Conservation (phyloP, 1,140 invertebrate genomes). For the Sinonovacula constricta region DNA sequence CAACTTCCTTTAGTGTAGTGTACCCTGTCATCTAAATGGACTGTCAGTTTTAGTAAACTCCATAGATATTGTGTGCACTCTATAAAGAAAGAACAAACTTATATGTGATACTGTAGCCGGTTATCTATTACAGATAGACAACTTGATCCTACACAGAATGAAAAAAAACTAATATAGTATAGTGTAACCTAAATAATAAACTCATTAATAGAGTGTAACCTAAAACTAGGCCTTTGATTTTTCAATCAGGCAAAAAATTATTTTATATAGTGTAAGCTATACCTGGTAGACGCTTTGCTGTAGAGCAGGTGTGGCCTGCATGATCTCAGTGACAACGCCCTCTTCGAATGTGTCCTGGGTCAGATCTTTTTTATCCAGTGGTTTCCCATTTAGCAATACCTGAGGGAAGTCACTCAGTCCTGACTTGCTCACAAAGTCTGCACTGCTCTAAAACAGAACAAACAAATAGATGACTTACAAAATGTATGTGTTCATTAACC, state of each 20-base stretch:
- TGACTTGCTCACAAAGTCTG: slow-evolving; percentile 86
- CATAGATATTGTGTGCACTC: too few species aligned
- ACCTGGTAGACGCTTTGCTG: slow-evolving; percentile 87
- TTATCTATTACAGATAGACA: too few species aligned
- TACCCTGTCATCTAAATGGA: too few species aligned
- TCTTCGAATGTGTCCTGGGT: slow-evolving; percentile 88
- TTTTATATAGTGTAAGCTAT: slow-evolving; percentile 38
- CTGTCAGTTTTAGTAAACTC: too few species aligned
- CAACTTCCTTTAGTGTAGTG: too few species aligned
- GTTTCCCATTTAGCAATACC: slow-evolving; percentile 96
- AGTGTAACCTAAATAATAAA: not conserved
- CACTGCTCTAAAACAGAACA: slow-evolving; percentile 32
- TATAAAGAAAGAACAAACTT: too few species aligned
- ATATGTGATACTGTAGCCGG: too few species aligned
- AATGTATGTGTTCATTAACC: too few species aligned
- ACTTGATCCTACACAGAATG: too few species aligned
- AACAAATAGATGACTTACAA: too few species aligned
- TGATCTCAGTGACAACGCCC: slow-evolving; percentile 92
- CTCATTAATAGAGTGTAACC: not conserved
- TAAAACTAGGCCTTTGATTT: not conserved
- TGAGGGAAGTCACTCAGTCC: slow-evolving; percentile 83
- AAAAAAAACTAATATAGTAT: not conserved
- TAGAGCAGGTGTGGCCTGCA: slow-evolving; percentile 90
- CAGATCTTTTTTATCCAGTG: slow-evolving; percentile 84
- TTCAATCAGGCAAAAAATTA: not conserved